Evolutionary conservation across 2,113 vertebrate species (phyloP).

Genomic region (Sturnira hondurensis): DNA sequence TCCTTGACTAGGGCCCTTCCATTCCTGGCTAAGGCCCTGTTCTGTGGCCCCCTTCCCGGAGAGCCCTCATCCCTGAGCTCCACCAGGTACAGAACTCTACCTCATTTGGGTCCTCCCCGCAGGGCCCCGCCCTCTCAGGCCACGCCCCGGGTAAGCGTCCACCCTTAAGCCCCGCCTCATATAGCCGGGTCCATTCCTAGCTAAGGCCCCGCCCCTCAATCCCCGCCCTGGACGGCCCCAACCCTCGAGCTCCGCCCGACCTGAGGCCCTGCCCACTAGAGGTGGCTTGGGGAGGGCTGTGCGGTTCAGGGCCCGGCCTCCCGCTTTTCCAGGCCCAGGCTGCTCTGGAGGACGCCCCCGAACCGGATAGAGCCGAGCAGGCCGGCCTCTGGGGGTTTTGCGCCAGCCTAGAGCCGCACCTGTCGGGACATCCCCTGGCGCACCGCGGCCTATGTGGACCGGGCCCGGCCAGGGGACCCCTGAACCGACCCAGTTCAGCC

Average conservation of each 20-base stretch:
- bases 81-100: background rate
- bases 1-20: background rate
- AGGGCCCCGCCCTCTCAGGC: background rate
- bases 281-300: rapidly evolving
- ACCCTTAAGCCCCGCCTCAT: background rate
- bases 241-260: background rate
- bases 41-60: rapidly evolving
- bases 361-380: background rate
- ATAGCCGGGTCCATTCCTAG: background rate
- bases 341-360: background rate
- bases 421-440: background rate
- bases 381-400: background rate
- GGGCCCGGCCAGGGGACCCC: rapidly evolving
- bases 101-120: background rate
- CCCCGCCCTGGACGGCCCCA: background rate
- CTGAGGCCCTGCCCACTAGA: background rate
- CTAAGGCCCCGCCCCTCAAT: background rate
- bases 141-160: no score
- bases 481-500: background rate
- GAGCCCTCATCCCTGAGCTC: background rate
- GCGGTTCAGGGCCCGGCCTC: background rate
- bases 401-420: background rate
- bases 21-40: background rate
- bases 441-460: rapidly evolving
- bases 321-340: rapidly evolving